phyloP scores from a whole-genome alignment of 2,888 invertebrate genomes.

The Papilio elwesi region DNA sequence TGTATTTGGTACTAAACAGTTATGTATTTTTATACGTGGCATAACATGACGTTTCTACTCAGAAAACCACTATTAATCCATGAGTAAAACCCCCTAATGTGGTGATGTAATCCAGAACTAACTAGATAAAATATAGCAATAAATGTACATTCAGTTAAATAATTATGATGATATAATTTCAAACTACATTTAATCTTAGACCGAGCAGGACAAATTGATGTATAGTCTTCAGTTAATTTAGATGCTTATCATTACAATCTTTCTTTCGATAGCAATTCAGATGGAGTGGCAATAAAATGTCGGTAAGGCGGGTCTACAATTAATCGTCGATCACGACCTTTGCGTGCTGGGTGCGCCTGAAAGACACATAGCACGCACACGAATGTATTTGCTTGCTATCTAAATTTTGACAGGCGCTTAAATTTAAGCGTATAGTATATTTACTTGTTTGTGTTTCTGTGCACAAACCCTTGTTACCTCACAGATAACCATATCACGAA shows the following conservation, averaged over 20 bases:
- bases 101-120: too few relatives aligned
- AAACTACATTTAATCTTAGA: not conserved
- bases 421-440: slow-evolving; percentile 20
- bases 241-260: slow-evolving; percentile 43
- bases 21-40: too few relatives aligned
- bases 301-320: slow-evolving; percentile 65
- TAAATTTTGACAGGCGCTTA: slow-evolving; percentile 65
- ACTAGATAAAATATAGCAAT: too few relatives aligned
- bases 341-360: slow-evolving; percentile 78
- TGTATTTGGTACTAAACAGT: too few relatives aligned
- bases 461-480: too few relatives aligned
- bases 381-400: slow-evolving; percentile 59
- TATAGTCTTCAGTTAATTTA: slow-evolving; percentile 12
- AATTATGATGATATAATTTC: too few relatives aligned
- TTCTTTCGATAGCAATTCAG: slow-evolving; percentile 55
- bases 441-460: too few relatives aligned
- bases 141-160: too few relatives aligned
- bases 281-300: slow-evolving; percentile 70
- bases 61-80: too few relatives aligned
- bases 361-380: slow-evolving; percentile 66
- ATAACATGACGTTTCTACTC: too few relatives aligned
- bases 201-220: slow-evolving; percentile 42
- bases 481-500: too few relatives aligned
- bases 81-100: too few relatives aligned
- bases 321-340: slow-evolving; percentile 75